Evolutionary conservation across 2,113 vertebrate species (phyloP).

Genomic region (Eolophus roseicapilla): DNA sequence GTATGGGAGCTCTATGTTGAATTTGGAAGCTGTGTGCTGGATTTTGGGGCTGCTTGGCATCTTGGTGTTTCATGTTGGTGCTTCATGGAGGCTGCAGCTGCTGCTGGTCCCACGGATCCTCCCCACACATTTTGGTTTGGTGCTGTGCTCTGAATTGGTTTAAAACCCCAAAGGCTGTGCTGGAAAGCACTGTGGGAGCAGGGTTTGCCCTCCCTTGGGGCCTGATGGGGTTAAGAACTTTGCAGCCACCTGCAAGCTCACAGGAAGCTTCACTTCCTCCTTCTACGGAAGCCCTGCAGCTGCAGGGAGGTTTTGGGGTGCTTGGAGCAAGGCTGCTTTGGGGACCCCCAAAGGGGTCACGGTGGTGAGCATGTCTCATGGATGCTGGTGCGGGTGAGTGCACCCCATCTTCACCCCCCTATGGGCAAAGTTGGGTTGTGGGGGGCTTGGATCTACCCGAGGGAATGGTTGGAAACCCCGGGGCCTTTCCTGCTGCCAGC

Average conservation of each 20-base stretch:
- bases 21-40: neutral
- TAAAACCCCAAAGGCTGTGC: neutral
- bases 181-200: rapidly evolving
- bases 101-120: neutral
- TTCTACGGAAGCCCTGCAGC: neutral
- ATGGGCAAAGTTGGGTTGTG: rapidly evolving
- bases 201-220: neutral
- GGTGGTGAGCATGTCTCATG: neutral
- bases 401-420: neutral
- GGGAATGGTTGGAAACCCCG: rapidly evolving
- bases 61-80: too few relatives aligned
- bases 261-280: constrained; percentile 30
- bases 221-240: neutral
- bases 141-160: rapidly evolving
- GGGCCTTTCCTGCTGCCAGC: neutral
- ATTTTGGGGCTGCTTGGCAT: neutral
- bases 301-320: neutral
- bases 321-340: neutral
- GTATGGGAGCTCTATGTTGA: neutral
- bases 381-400: neutral
- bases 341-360: rapidly evolving
- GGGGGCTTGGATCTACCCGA: rapidly evolving
- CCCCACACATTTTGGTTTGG: rapidly evolving
- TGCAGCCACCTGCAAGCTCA: neutral
- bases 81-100: neutral